phyloP scores from a whole-genome alignment of 2,113 vertebrate species.

The Bos javanicus region DNA sequence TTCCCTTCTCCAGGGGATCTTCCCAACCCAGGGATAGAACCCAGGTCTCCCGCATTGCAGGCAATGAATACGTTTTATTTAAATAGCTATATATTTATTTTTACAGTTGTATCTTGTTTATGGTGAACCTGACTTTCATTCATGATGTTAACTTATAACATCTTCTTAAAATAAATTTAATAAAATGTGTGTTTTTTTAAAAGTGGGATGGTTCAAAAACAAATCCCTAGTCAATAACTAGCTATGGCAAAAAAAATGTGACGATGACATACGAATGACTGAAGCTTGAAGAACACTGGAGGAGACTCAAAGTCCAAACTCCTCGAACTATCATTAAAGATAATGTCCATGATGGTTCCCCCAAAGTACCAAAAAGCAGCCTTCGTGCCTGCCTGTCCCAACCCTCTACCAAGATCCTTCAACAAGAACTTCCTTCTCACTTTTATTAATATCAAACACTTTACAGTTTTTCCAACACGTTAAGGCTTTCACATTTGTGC shows the following conservation, averaged over 20 bases:
- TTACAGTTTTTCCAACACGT: not conserved
- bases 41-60: not conserved
- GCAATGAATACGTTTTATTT: not conserved
- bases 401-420: not conserved
- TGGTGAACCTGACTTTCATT: not conserved
- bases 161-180: not conserved
- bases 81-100: not conserved
- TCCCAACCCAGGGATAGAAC: not conserved
- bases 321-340: not conserved
- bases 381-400: accelerated
- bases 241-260: not conserved
- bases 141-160: not conserved
- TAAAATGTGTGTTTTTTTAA: not conserved
- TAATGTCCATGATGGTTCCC: not conserved
- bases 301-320: not conserved
- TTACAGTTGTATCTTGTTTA: not conserved
- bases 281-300: not conserved
- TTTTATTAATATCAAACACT: not conserved
- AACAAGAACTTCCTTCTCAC: not conserved
- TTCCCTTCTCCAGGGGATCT: not conserved
- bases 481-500: not conserved
- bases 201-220: not conserved
- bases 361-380: not conserved
- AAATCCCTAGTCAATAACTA: not conserved
- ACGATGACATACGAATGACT: not conserved